A percentile compares a stretch with the other conserved stretches of the same genome.
Conservation (phyloP, 2,113 vertebrate genomes). For the Guaruba guarouba region DNA sequence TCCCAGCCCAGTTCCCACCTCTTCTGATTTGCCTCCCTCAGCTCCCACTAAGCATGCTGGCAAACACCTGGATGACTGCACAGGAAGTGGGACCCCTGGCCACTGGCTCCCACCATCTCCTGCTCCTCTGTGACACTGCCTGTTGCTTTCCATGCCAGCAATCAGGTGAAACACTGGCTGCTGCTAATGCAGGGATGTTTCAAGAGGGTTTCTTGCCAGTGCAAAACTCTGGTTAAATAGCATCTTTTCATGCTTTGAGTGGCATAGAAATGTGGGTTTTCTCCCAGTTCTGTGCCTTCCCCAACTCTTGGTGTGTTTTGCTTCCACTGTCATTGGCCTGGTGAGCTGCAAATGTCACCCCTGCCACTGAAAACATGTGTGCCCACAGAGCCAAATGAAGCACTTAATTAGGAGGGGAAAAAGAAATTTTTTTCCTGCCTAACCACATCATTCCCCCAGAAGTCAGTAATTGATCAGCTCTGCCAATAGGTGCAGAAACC, state of each 20-base stretch:
- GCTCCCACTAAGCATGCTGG: neutral
- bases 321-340: neutral
- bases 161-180: fast-evolving
- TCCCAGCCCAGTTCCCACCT: neutral
- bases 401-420: slow-evolving; percentile 29
- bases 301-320: neutral
- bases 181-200: neutral
- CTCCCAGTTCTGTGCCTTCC: neutral
- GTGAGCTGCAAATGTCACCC: neutral
- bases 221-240: fast-evolving
- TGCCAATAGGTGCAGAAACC: neutral
- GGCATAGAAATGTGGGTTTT: neutral
- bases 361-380: neutral
- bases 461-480: neutral
- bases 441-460: neutral
- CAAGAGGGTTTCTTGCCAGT: too few relatives aligned
- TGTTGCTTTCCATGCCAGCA: neutral
- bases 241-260: neutral
- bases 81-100: neutral
- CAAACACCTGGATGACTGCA: neutral
- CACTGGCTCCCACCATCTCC: neutral
- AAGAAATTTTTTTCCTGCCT: neutral
- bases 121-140: neutral
- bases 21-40: neutral
- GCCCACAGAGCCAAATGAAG: neutral